A percentile compares a stretch with the other conserved stretches of the same genome.
Conservation (phyloP, 1,140 invertebrate species). For the Drosophila ficusphila region DNA sequence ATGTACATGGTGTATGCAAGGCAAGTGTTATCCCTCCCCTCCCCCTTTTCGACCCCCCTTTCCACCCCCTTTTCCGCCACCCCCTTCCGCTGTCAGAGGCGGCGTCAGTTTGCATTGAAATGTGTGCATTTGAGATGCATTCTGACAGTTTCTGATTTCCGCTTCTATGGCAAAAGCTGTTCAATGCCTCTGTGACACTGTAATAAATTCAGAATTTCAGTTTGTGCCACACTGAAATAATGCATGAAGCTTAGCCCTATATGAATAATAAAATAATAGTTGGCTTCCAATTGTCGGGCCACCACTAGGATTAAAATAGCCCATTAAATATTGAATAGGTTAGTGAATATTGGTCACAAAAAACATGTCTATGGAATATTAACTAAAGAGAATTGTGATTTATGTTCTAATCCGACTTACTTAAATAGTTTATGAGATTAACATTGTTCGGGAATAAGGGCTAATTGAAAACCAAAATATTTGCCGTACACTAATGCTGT, state of each 20-base stretch:
- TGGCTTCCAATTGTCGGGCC: neutral
- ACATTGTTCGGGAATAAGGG: no score
- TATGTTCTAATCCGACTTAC: no score
- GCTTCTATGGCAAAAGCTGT: slow-evolving; percentile 8
- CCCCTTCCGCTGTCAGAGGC: slow-evolving; percentile 10
- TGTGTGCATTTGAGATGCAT: slow-evolving; percentile 52
- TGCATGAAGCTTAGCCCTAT: neutral
- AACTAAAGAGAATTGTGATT: no score
- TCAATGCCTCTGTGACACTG: slow-evolving; percentile 11
- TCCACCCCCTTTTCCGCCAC: neutral
- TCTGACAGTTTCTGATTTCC: slow-evolving; percentile 60
- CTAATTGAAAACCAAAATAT: no score
- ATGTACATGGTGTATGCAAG: no score
- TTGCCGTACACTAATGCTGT: no score
- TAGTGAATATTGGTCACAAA: no score
- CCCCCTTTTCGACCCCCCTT: neutral
- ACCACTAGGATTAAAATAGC: no score
- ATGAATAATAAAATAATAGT: neutral
- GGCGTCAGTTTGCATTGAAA: slow-evolving; percentile 45
- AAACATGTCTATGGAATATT: no score
- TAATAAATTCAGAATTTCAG: neutral
- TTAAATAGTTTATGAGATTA: no score
- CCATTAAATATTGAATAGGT: no score
- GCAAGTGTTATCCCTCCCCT: neutral
- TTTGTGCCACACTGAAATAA: neutral